Evolutionary conservation across 2,113 vertebrate genomes (phyloP).

Genomic region (Antechinus stuartii): DNA sequence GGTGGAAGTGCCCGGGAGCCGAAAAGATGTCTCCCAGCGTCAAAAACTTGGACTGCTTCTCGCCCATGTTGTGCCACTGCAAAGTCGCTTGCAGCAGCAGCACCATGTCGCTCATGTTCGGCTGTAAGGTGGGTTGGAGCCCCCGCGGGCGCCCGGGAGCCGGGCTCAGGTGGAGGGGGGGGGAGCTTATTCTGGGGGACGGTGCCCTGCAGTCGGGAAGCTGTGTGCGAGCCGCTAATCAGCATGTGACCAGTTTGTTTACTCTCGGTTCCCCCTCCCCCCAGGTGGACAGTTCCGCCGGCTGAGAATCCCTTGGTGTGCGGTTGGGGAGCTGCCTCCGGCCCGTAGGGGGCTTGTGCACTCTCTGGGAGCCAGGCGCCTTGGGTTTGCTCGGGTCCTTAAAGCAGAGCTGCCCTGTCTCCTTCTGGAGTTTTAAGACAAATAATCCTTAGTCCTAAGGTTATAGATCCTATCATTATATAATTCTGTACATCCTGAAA

Average conservation of each 20-base stretch:
- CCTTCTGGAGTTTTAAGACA: background rate
- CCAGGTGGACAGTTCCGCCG: slow-evolving; percentile 73
- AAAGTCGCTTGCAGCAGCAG: slow-evolving; percentile 93
- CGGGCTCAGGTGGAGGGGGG: slow-evolving; percentile 55
- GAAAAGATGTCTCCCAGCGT: slow-evolving; percentile 89
- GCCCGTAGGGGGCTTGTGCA: slow-evolving; percentile 34
- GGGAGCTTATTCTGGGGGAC: slow-evolving; percentile 66
- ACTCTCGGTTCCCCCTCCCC: slow-evolving; percentile 76
- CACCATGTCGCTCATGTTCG: slow-evolving; percentile 93
- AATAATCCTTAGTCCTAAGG: background rate
- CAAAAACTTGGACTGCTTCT: slow-evolving; percentile 93
- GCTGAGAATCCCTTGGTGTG: slow-evolving; percentile 66
- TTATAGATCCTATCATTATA: background rate
- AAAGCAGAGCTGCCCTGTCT: background rate
- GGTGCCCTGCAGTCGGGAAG: slow-evolving; percentile 66
- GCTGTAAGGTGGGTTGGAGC: slow-evolving; percentile 91
- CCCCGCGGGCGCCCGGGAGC: no score
- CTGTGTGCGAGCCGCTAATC: slow-evolving; percentile 76
- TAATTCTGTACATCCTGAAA: slow-evolving; percentile 16
- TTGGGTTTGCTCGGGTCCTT: background rate
- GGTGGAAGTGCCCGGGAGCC: slow-evolving; percentile 84
- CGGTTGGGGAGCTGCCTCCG: slow-evolving; percentile 77
- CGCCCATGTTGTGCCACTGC: slow-evolving; percentile 91
- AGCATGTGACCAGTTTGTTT: background rate
- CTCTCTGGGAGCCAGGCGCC: background rate